Conservation (phyloP, 2,888 invertebrate genomes). For the Strigamia maritima region DNA sequence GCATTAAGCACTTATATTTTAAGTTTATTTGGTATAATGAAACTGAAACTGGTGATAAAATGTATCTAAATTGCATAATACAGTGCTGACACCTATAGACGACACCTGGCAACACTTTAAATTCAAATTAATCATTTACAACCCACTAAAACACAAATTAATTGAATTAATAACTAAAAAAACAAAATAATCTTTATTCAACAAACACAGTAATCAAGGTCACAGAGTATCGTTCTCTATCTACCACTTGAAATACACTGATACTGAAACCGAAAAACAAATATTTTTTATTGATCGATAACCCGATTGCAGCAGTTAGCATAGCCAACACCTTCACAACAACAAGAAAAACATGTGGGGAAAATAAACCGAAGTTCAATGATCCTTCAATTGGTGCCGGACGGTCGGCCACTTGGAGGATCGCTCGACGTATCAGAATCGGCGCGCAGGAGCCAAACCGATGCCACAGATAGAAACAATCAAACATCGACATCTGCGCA, state of each 20-base stretch:
- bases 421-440: background rate
- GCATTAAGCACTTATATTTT: too few relatives aligned
- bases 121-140: too few relatives aligned
- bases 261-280: background rate
- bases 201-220: background rate
- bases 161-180: background rate
- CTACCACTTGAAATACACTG: background rate
- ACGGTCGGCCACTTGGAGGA: background rate
- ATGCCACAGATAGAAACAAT: background rate
- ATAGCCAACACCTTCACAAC: background rate
- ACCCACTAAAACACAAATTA: background rate
- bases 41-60: too few relatives aligned
- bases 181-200: background rate
- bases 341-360: background rate
- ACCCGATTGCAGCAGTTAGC: background rate
- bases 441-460: background rate
- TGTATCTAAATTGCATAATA: too few relatives aligned
- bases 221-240: background rate
- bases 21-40: too few relatives aligned
- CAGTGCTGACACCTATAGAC: too few relatives aligned
- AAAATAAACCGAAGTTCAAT: background rate
- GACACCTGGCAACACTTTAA: too few relatives aligned
- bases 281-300: background rate
- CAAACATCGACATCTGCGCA: background rate
- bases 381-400: background rate